Evolutionary conservation across 2,113 vertebrate species (phyloP), one percentile per base, ranked within the genome.

Genomic region (Sciurus niger): DNA sequence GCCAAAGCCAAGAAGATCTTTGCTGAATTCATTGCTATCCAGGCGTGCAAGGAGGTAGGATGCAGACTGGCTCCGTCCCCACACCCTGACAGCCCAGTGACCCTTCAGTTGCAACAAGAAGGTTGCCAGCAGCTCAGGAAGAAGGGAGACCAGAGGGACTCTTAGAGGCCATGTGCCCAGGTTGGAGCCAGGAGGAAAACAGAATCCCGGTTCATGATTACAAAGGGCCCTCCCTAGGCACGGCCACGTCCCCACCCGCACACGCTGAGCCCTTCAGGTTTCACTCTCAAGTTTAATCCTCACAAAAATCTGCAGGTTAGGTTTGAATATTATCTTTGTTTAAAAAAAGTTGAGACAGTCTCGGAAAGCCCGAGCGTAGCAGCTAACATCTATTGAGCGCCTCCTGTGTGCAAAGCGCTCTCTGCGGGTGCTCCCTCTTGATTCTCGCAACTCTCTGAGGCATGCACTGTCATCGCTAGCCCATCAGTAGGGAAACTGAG

Each of bases 1-100:
- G 99, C 99, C 84, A 99, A 99, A 97, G 99, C 99, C 96, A 99
- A 99, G 98, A 99, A 99, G 97, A 99, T 99, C 98, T 99, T 99
- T 0, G 98, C 99, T 0, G 99, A 99, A 97, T 99, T 99, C 98
- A 99, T 99, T 0, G 99, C 99, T 0, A 99, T 99, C 98, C 99
- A 99, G 99, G 99, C 99, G 1, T 99, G 99, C 98, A 99, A 99
- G 98, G 99, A 99, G 99, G 99, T 99, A 98, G 99, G 98, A 30
- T 13, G 11, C 46, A 0, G 8, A 13, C 65, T 10, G 58, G 65
- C 25, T 40, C 34, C 28, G 34, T 24, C 51, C 22, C 3, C 1
- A 7, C 1, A 22, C 17, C 28, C 53, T 25, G 46, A 1, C 6
- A 2, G 28, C 13, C 63, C 46, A 12, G 9, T 6, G 70, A 51